Evolutionary conservation across 2,113 vertebrate species (phyloP).

Genomic region (Solenodon paradoxus): DNA sequence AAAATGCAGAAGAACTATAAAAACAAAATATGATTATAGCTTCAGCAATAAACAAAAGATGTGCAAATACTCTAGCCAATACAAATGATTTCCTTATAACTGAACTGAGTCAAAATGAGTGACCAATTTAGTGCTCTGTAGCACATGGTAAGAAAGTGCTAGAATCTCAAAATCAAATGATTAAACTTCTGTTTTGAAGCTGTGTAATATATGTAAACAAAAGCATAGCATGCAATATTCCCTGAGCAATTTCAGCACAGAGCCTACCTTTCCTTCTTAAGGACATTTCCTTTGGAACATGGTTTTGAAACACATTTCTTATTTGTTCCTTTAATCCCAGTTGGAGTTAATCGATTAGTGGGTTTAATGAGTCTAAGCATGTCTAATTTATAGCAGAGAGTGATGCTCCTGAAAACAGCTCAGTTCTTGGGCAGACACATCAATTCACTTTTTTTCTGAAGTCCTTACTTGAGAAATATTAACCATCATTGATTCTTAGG

Average conservation of each 20-base stretch:
- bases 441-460: not conserved
- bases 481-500: not conserved
- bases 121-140: not conserved
- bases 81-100: not conserved
- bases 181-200: not conserved
- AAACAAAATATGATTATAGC: not conserved
- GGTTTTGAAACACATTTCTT: not conserved
- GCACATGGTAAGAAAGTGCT: not conserved
- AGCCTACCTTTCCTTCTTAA: not conserved
- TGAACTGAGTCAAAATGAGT: not conserved
- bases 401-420: not conserved
- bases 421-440: not conserved
- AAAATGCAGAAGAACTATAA: slow-evolving; percentile 17
- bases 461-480: not conserved
- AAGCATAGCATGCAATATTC: not conserved
- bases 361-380: not conserved
- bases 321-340: slow-evolving; percentile 2
- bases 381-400: not conserved
- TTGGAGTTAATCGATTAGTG: not conserved
- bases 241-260: not conserved
- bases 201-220: not conserved
- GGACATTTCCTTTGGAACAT: slow-evolving; percentile 5
- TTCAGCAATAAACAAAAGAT: not conserved
- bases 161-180: not conserved
- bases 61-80: not conserved